Evolutionary conservation across 2,888 invertebrate genomes (phyloP).

Genomic region (Brachylomia viminalis): DNA sequence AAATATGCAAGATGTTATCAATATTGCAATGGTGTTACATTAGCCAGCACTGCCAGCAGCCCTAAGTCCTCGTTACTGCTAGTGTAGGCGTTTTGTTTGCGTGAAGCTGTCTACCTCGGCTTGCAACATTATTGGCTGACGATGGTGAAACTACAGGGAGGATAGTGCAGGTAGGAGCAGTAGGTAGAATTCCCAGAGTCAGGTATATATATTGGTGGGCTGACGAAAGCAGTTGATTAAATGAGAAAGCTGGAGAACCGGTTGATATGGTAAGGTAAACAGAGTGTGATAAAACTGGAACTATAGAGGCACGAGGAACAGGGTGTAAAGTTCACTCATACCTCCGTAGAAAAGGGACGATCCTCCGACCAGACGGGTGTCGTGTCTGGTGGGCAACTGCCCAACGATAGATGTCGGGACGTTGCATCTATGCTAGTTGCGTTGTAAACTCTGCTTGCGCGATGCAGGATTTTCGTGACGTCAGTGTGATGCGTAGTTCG

Average conservation of each 20-base stretch:
- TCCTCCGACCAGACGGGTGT: too few species aligned
- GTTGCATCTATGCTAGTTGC: too few species aligned
- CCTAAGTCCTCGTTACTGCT: constrained; percentile 7
- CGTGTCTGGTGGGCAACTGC: too few species aligned
- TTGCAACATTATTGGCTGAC: background rate
- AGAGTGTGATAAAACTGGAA: too few species aligned
- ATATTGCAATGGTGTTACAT: constrained; percentile 8
- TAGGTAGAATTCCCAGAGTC: background rate
- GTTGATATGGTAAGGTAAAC: too few species aligned
- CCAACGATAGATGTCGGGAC: too few species aligned
- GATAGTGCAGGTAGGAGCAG: constrained; percentile 7
- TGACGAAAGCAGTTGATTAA: background rate
- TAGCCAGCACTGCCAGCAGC: constrained; percentile 22
- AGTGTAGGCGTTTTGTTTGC: constrained; percentile 17
- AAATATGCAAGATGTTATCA: background rate
- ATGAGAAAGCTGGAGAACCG: background rate
- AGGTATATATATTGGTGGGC: background rate
- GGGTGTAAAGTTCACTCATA: too few species aligned
- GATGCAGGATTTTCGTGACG: too few species aligned
- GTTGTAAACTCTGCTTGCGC: too few species aligned
- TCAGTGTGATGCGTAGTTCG: too few species aligned
- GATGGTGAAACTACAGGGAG: constrained; percentile 14
- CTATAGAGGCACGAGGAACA: too few species aligned
- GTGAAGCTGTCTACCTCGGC: background rate
- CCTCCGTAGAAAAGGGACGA: too few species aligned